Evolutionary conservation across 2,888 invertebrate species (phyloP).

Genomic region (Tetragnatha montana): DNA sequence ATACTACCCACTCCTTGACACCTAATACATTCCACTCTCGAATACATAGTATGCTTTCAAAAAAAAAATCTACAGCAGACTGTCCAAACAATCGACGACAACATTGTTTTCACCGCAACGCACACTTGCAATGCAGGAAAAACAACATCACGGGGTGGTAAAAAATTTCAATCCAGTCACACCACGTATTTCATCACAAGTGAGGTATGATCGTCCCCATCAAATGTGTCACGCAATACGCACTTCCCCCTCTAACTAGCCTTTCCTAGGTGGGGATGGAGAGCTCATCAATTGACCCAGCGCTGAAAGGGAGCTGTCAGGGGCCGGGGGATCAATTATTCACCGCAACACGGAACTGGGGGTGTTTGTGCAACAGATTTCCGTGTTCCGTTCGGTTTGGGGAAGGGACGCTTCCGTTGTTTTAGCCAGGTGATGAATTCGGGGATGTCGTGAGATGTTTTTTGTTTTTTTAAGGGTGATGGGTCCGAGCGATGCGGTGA

Average conservation of each 20-base stretch:
- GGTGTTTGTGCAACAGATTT: too few species aligned
- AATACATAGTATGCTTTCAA: too few species aligned
- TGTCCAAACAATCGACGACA: too few species aligned
- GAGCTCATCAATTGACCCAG: conserved; percentile 46
- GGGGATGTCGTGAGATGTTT: too few species aligned
- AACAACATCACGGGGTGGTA: not conserved
- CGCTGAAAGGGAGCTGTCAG: not conserved
- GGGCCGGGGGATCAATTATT: conserved; percentile 22
- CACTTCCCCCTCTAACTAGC: conserved; percentile 8
- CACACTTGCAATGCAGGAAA: not conserved
- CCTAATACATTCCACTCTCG: too few species aligned
- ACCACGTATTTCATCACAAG: not conserved
- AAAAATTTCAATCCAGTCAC: conserved; percentile 13
- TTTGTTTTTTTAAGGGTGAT: too few species aligned
- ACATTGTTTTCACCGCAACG: not conserved
- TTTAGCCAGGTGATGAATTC: too few species aligned
- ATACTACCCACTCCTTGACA: too few species aligned
- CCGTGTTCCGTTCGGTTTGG: too few species aligned
- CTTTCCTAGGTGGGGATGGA: not conserved
- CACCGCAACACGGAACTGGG: not conserved
- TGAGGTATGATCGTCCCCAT: not conserved
- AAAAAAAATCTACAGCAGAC: too few species aligned
- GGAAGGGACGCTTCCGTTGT: too few species aligned
- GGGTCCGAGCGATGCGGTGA: too few species aligned
- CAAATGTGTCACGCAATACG: not conserved